These are phyloP conservation scores for Lamprologus sp. DNA, from an alignment of 2,113 vertebrate species.

Conservation along the genomic window DNA sequence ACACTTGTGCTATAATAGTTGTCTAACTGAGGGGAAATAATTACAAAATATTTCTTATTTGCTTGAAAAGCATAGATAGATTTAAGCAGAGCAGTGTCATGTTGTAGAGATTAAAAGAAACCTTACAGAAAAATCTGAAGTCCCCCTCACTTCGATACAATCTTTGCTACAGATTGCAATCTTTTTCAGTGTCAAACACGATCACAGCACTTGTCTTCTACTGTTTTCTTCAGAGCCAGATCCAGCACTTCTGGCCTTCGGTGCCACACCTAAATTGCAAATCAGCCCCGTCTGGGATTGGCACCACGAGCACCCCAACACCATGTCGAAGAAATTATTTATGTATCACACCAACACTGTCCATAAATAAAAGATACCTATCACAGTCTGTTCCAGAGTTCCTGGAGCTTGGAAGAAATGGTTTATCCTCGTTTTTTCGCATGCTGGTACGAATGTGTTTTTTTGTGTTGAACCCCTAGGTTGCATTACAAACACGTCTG, in stretches of 20 bases:
- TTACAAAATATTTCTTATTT: neutral
- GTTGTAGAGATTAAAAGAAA: neutral
- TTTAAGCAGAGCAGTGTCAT: neutral
- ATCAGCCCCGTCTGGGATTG: slow-evolving; percentile 36
- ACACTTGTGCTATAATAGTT: neutral
- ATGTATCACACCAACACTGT: slow-evolving; percentile 44
- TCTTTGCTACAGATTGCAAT: slow-evolving; percentile 37
- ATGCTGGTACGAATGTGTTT: neutral
- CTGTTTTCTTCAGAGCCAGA: slow-evolving; percentile 21
- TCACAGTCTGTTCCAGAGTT: slow-evolving; percentile 22
- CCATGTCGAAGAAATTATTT: slow-evolving; percentile 58
- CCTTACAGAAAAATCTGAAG: slow-evolving; percentile 20
- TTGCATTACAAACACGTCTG: slow-evolving; percentile 11
- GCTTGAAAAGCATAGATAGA: neutral
- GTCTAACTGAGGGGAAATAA: neutral
- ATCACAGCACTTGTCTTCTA: slow-evolving; percentile 25
- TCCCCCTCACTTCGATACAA: slow-evolving; percentile 47
- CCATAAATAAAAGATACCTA: slow-evolving; percentile 65
- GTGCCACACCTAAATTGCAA: slow-evolving; percentile 56
- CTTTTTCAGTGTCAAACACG: slow-evolving; percentile 28
- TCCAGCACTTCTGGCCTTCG: slow-evolving; percentile 31
- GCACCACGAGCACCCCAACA: slow-evolving; percentile 9
- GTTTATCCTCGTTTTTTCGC: slow-evolving; percentile 24
- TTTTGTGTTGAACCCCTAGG: neutral
- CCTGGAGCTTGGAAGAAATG: slow-evolving; percentile 22